phyloP scores from a whole-genome alignment of 2,113 vertebrate genomes.

The Neofelis nebulosa region DNA sequence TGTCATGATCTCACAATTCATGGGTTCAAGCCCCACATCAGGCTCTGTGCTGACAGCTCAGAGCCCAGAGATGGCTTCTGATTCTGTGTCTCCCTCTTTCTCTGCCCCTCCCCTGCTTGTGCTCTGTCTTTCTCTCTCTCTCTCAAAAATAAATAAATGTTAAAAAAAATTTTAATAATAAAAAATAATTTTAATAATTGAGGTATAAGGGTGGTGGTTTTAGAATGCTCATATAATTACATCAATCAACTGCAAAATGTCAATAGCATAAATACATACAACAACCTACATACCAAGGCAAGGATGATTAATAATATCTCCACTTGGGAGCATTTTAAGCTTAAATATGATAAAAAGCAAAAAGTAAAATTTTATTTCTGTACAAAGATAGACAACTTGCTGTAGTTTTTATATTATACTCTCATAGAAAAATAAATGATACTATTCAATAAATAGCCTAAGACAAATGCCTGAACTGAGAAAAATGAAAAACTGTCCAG shows the following conservation, averaged over 20 bases:
- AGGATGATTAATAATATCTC: not conserved
- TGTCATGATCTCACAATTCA: not conserved
- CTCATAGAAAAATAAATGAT: slow-evolving; percentile 24
- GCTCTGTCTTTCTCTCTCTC: too few relatives aligned
- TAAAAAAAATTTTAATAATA: not conserved
- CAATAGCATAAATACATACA: not conserved
- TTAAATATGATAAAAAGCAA: not conserved
- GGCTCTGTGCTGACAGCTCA: not conserved
- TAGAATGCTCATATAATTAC: not conserved
- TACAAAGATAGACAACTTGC: not conserved
- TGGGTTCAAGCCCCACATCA: not conserved
- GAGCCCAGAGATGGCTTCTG: too few relatives aligned
- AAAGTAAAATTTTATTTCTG: not conserved
- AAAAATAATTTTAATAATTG: not conserved
- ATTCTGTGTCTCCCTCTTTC: not conserved
- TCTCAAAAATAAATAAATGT: not conserved
- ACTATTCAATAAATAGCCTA: not conserved
- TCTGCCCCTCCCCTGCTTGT: not conserved
- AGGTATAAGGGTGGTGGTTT: not conserved
- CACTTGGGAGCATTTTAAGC: not conserved
- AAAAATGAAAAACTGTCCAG: slow-evolving; percentile 2
- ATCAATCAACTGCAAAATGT: not conserved
- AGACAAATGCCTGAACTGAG: not conserved
- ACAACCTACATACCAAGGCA: not conserved
- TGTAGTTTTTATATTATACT: not conserved